Percentiles rank a stretch among this genome's conserved stretches.
These are phyloP conservation scores for Palythoa grandis DNA, from an alignment of 92 coral and sea anemone species.

Conservation along the genomic window DNA sequence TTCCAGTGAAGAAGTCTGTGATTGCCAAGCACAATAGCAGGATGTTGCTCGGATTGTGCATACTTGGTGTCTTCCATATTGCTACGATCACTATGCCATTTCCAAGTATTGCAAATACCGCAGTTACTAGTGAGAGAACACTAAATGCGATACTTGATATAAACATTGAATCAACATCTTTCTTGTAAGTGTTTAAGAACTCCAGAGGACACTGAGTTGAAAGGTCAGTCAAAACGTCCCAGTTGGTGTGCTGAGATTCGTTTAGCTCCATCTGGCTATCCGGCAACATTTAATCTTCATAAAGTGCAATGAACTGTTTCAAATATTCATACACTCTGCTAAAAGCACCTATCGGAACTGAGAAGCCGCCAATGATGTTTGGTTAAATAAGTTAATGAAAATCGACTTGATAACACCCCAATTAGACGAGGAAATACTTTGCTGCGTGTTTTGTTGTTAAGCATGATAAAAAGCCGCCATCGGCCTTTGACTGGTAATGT, in stretches of 20 bases:
- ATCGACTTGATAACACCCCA: constrained; percentile 10
- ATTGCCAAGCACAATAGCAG: constrained; percentile 29
- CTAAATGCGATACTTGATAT: constrained; percentile 32
- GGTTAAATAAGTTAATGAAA: neutral
- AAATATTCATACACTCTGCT: neutral
- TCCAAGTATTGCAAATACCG: constrained; percentile 12
- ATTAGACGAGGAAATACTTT: neutral
- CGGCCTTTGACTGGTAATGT: neutral
- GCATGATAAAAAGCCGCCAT: neutral
- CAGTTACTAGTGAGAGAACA: constrained; percentile 29
- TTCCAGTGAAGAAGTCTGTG: constrained; percentile 31
- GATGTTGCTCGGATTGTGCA: constrained; percentile 28
- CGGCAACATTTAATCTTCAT: neutral
- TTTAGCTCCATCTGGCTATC: constrained; percentile 3
- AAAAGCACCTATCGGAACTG: neutral
- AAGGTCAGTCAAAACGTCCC: neutral
- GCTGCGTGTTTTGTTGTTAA: neutral
- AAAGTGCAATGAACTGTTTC: too few species aligned
- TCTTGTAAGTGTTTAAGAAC: constrained; percentile 29
- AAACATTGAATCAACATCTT: constrained; percentile 41
- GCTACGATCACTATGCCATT: constrained; percentile 35
- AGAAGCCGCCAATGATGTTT: constrained; percentile 9
- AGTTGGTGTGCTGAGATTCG: neutral
- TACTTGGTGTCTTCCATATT: constrained; percentile 25
- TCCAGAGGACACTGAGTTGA: neutral